Base-by-base conservation (phyloP, 2,888 invertebrate genomes). In the Torymus texanus region DNA sequence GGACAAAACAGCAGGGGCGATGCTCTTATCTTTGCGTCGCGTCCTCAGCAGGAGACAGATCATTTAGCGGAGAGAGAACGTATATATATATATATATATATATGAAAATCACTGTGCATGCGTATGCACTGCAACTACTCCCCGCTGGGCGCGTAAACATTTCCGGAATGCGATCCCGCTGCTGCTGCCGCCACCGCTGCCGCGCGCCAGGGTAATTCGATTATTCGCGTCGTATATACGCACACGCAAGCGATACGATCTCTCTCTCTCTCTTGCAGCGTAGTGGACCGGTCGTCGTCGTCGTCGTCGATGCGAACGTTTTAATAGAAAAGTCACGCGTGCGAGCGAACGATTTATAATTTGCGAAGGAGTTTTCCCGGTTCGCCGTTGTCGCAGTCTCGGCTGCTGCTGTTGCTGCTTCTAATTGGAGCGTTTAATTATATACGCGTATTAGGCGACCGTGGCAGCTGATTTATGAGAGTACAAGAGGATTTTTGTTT, bases 271-370 rank as follows among this genome's bases (percentile, higher is more conserved):
- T 29, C 29, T 21, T 21, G 21, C 1, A 21, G 21, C 21, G 13
- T 53, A n/a, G 41, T 5, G 13, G 41, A 59, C 71, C 41, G 63
- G 29, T 73, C 65, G 66, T 80, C 76, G 73, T 81, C 75, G 29
- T 73, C 65, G 66, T 80, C 76, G 73, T 81, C 75, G 79, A 81
- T 65, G 75, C 75, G 73, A 72, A 68, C 77, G 78, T 73, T 70
- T 65, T 82, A 81, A 80, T 80, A 82, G 83, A 79, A 80, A 80
- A 81, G 41, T 71, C 61, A 58, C 59, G 62, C 71, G 41, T 5
- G 61, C 13, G 8, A 41, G 41, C 18, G 21, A 21, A 21, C 21
- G 24, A 29, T 41, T 70, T 63, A 41, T 41, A 24, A 24, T 61
- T 24, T n/a, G 18, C n/a, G n/a, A 29, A 16, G 13, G 13, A 13